Conservation (phyloP, 2,113 vertebrate species). For the Xenopus laevis region DNA sequence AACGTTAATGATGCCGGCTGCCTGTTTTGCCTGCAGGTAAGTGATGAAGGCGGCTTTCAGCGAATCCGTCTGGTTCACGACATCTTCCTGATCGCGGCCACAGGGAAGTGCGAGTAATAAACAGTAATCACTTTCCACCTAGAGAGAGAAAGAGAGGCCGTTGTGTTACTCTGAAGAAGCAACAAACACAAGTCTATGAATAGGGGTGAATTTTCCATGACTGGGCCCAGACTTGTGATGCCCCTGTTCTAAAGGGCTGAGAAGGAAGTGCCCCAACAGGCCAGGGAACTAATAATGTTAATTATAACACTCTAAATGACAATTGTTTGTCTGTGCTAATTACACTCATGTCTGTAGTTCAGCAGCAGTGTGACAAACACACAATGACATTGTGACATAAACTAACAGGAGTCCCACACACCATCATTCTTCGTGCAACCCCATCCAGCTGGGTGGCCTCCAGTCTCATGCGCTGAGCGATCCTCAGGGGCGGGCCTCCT, state of each 20-base stretch:
- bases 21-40: slow-evolving; percentile 96
- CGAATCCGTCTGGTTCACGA: slow-evolving; percentile 90
- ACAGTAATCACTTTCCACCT: slow-evolving; percentile 97
- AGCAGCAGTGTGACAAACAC: too few relatives aligned
- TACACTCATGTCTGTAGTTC: too few relatives aligned
- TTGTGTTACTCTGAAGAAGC: too few relatives aligned
- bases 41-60: slow-evolving; percentile 96
- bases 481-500: slow-evolving; percentile 85
- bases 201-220: too few relatives aligned
- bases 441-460: slow-evolving; percentile 91
- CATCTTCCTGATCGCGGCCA: slow-evolving; percentile 93
- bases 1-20: slow-evolving; percentile 96
- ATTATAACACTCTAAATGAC: too few relatives aligned
- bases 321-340: too few relatives aligned
- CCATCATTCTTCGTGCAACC: slow-evolving; percentile 91
- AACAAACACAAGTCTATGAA: too few relatives aligned
- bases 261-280: too few relatives aligned
- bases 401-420: slow-evolving; percentile 56
- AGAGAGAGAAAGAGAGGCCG: neutral
- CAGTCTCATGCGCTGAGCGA: slow-evolving; percentile 95
- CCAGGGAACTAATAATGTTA: too few relatives aligned
- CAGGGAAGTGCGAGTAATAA: slow-evolving; percentile 91
- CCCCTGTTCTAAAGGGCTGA: too few relatives aligned
- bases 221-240: too few relatives aligned
- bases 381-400: too few relatives aligned